Conservation (phyloP, 2,797 vertebrate species). For the Enteromius unitaeniatus region DNA sequence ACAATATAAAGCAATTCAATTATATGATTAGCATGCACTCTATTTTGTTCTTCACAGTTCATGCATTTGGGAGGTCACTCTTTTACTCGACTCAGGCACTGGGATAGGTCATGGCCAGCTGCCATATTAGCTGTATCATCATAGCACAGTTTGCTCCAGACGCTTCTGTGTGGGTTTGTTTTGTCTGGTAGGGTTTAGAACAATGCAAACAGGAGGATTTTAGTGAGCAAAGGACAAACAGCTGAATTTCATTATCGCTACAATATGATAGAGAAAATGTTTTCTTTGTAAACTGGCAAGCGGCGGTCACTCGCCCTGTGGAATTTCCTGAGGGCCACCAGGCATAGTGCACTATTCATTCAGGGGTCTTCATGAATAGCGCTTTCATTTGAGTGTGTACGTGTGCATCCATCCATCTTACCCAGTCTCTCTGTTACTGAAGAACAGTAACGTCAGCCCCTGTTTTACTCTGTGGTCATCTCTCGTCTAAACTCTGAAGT, state of each 20-base stretch:
- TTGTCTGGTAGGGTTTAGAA: constrained; percentile 46
- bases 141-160: neutral
- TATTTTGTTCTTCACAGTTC: constrained; percentile 8
- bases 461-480: constrained; percentile 40
- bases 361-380: constrained; percentile 49
- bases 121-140: constrained; percentile 18
- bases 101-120: constrained; percentile 26
- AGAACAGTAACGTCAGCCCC: constrained; percentile 40
- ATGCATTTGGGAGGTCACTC: constrained; percentile 21
- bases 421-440: constrained; percentile 40
- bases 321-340: constrained; percentile 70
- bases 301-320: constrained; percentile 50
- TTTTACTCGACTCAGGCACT: constrained; percentile 5
- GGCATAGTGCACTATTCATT: constrained; percentile 65
- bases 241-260: constrained; percentile 51
- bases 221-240: constrained; percentile 55
- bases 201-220: constrained; percentile 57
- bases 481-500: constrained; percentile 50
- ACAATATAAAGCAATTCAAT: neutral
- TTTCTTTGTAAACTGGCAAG: constrained; percentile 63
- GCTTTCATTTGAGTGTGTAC: constrained; percentile 48
- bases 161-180: constrained; percentile 12
- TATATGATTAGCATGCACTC: neutral
- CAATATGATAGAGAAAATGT: constrained; percentile 58
- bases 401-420: constrained; percentile 24